These are phyloP conservation scores for Papilio helenus DNA, from an alignment of 1,140 invertebrate genomes.

Conservation along the genomic window DNA sequence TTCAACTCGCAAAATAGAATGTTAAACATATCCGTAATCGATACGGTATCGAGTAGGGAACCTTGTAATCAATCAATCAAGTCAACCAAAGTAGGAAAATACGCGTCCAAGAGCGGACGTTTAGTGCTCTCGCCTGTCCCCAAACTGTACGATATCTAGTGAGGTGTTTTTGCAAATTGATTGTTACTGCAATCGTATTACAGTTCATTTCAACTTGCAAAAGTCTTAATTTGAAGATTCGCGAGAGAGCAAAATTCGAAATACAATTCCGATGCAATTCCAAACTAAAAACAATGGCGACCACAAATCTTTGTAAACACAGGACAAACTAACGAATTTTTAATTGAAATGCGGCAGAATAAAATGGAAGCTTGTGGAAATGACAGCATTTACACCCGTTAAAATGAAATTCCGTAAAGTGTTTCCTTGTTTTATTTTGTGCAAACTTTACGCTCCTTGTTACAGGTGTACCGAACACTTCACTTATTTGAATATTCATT, in stretches of 20 bases:
- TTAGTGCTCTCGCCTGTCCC: conserved; percentile 6
- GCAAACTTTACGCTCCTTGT: background rate
- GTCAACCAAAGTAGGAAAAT: background rate
- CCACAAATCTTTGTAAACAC: background rate
- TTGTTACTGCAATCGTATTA: background rate
- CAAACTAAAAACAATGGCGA: background rate
- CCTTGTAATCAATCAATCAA: conserved; percentile 2
- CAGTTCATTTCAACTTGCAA: background rate
- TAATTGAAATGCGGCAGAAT: background rate
- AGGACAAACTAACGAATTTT: background rate
- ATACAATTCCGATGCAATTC: background rate
- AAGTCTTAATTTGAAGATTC: background rate
- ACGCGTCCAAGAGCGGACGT: background rate
- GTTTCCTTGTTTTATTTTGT: background rate
- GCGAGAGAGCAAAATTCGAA: background rate
- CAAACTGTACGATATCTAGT: background rate
- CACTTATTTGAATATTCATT: background rate
- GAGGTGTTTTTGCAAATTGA: background rate
- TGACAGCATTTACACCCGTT: background rate
- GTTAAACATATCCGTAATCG: background rate
- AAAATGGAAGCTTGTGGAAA: conserved; percentile 9
- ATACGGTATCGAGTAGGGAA: background rate
- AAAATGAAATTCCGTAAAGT: background rate
- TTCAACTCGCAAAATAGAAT: background rate
- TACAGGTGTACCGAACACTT: background rate